Evolutionary conservation across 2,797 vertebrate genomes (phyloP).

Genomic region (Bovichtus diacanthus): DNA sequence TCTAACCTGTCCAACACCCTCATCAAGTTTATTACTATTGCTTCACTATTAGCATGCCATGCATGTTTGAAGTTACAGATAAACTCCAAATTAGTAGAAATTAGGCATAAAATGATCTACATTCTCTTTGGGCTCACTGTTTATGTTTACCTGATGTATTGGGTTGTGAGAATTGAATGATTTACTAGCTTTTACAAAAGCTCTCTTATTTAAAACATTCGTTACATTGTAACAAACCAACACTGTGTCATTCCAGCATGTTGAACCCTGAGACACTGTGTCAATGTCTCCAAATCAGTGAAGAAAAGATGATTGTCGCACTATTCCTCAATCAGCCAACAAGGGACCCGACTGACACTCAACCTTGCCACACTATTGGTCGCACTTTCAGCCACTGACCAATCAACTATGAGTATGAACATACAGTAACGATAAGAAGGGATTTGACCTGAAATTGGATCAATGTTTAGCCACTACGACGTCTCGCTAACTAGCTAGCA

Average conservation of each 20-base stretch:
- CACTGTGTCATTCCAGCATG: too few species aligned
- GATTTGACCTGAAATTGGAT: neutral
- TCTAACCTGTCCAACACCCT: neutral
- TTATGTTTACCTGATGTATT: neutral
- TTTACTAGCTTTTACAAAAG: neutral
- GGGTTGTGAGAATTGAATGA: neutral
- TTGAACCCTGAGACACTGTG: neutral
- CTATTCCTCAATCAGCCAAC: neutral
- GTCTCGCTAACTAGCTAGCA: neutral
- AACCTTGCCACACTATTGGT: neutral
- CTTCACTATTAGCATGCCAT: neutral
- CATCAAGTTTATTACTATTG: neutral
- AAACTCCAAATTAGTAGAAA: neutral
- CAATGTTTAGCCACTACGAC: slow-evolving; percentile 7
- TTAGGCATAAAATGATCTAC: neutral
- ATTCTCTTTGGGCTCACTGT: neutral
- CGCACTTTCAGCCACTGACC: neutral
- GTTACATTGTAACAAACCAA: slow-evolving; percentile 10
- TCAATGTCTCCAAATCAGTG: neutral
- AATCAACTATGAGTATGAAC: neutral
- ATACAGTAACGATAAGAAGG: too few species aligned
- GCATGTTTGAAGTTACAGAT: neutral
- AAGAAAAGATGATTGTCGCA: neutral
- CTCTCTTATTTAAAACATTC: neutral
- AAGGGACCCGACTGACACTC: neutral